Evolutionary conservation across 2,888 invertebrate genomes (phyloP).

Genomic region (Dicyrtoma fusca): DNA sequence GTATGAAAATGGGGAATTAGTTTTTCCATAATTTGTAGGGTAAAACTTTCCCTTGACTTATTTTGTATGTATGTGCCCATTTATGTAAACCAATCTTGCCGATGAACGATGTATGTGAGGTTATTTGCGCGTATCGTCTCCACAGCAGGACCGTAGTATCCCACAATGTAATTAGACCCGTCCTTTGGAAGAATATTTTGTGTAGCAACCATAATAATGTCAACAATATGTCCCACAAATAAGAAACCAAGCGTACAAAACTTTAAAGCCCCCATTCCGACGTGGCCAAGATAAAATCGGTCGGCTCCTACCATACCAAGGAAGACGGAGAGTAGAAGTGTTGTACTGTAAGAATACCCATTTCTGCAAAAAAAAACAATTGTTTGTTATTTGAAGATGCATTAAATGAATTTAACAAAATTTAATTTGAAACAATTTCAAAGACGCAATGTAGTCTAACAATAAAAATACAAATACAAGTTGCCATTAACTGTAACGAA

Average conservation of each 20-base stretch:
- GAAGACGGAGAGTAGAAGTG: slow-evolving; percentile 90
- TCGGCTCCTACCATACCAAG: slow-evolving; percentile 98
- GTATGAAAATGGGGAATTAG: too few relatives aligned
- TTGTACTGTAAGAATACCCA: slow-evolving; percentile 90
- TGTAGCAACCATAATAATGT: slow-evolving; percentile 92
- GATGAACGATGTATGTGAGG: slow-evolving; percentile 74
- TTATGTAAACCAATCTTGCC: background rate
- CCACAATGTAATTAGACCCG: slow-evolving; percentile 90
- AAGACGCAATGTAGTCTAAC: too few relatives aligned
- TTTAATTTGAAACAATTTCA: too few relatives aligned
- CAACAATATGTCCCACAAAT: slow-evolving; percentile 91
- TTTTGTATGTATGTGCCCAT: too few relatives aligned
- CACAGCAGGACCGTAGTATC: slow-evolving; percentile 88
- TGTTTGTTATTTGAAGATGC: slow-evolving; percentile 6
- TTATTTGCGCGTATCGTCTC: slow-evolving; percentile 80
- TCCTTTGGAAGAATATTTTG: slow-evolving; percentile 93
- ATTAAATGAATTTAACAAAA: too few relatives aligned
- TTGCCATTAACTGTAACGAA: background rate
- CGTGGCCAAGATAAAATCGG: slow-evolving; percentile 96
- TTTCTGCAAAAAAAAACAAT: slow-evolving; percentile 69
- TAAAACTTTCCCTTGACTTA: too few relatives aligned
- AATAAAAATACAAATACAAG: too few relatives aligned
- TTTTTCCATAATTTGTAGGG: too few relatives aligned
- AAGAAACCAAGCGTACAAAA: slow-evolving; percentile 61
- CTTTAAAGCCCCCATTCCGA: slow-evolving; percentile 66